Base-by-base conservation (phyloP, 2,113 vertebrate species). In the Corythornis vintsioides region DNA sequence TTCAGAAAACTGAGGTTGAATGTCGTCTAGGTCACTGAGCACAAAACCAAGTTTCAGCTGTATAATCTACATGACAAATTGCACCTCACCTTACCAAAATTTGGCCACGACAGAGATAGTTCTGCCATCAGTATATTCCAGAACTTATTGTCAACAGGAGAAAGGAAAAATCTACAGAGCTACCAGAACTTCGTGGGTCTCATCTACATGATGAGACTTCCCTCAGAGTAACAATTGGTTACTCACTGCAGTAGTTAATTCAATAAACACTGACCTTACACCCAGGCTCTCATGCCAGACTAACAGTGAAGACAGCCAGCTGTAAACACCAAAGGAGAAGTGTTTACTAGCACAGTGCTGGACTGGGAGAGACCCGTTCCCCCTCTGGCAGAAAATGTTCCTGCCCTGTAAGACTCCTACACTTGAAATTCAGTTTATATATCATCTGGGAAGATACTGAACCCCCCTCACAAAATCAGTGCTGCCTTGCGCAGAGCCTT, bases 291-390 rank as follows among this genome's bases (percentile, higher is more conserved):
- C 5, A 0, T 11, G 25, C 17, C 28, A 90, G 31, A 15, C 43
- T 64, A 48, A 31, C 25, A 52, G 19, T 4, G 59, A 60, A 61
- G 48, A 28, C 1, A 3, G 11, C 31, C 31, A 66, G 15, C 21
- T 70, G 16, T 18, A 70, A 89, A 71, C 24, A 70, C 6, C 13
- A 8, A 40, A 50, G 19, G 8, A 85, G 17, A 63, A 43, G 22
- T 3, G 8, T n/a, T 76, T 28, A 26, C 7, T 15, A 52, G 18
- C 24, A 20, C 0, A 0, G 6, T 10, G 5, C 0, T 0, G 26
- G 31, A n/a, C 25, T 29, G 15, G 18, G 19, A 65, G 11, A 72
- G 21, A 22, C 24, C 47, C 22, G 17, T 2, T 63, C 11, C 17
- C 26, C 12, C 20, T 28, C 19, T 15, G 59, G 17, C 22, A 22